Percentiles rank a stretch among this genome's conserved stretches.
Evolutionary conservation across 2,113 vertebrate species (phyloP).

Genomic region (Brachypteracias leptosomus): DNA sequence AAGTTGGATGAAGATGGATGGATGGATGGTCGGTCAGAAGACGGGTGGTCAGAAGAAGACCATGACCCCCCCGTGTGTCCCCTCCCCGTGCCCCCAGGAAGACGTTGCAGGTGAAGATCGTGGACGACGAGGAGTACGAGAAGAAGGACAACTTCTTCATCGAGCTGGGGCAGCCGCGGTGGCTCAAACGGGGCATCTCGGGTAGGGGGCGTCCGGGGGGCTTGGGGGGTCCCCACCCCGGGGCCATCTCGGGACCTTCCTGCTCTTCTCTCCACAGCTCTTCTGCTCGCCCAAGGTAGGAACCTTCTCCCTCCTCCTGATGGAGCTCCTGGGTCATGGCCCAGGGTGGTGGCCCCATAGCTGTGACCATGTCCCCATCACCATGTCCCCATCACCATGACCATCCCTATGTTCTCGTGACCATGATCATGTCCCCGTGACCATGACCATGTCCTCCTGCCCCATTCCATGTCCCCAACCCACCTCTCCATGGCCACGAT

Average conservation of each 20-base stretch:
- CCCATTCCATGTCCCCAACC: neutral
- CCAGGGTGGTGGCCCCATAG: neutral
- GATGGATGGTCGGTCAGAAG: too few relatives aligned
- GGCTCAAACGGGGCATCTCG: constrained; percentile 93
- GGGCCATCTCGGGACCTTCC: neutral
- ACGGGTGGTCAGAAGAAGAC: too few relatives aligned
- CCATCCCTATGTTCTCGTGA: neutral
- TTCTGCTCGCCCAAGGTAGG: constrained; percentile 86
- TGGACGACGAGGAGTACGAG: constrained; percentile 92
- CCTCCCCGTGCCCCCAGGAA: constrained; percentile 58
- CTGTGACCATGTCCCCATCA: too few relatives aligned
- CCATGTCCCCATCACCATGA: too few relatives aligned
- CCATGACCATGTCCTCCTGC: too few relatives aligned
- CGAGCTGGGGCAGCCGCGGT: constrained; percentile 87
- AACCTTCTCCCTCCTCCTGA: neutral
- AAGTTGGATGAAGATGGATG: too few relatives aligned
- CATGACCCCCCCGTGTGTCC: neutral
- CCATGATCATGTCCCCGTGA: neutral
- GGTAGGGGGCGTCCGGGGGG: constrained; percentile 58
- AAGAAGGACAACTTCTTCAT: constrained; percentile 93
- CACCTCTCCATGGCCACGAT: too few relatives aligned
- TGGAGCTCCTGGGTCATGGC: too few relatives aligned
- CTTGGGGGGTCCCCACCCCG: neutral
- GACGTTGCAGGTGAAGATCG: constrained; percentile 86
- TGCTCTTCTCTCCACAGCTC: neutral